Evolutionary conservation across 2,888 invertebrate genomes (phyloP).

Genomic region (Heliconius cydno): DNA sequence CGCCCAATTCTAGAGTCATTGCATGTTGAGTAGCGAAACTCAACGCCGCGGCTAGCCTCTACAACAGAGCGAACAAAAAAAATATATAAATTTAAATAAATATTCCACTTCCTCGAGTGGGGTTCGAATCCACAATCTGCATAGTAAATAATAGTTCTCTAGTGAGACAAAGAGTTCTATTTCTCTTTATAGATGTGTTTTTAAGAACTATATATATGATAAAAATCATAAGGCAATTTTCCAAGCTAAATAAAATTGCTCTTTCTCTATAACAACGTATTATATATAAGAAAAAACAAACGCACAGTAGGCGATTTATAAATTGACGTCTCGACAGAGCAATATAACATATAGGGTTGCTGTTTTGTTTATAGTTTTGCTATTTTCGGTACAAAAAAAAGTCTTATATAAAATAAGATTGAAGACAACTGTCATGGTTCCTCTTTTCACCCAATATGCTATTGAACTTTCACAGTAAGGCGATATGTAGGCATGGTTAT

Average conservation of each 20-base stretch:
- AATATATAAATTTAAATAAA: no score
- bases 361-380: not conserved
- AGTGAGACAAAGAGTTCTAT: no score
- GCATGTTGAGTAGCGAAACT: no score
- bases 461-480: not conserved
- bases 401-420: not conserved
- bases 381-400: not conserved
- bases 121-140: no score
- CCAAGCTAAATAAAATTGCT: constrained; percentile 6
- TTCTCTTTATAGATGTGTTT: no score
- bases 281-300: not conserved
- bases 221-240: not conserved
- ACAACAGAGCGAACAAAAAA: no score
- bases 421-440: not conserved
- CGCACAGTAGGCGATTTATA: constrained; percentile 4
- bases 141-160: no score
- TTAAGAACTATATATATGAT: not conserved
- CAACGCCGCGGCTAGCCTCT: no score
- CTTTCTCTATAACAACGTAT: not conserved
- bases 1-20: no score
- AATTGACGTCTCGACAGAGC: constrained; percentile 9
- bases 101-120: no score
- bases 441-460: not conserved
- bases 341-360: not conserved
- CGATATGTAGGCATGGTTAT: not conserved